phyloP scores from a whole-genome alignment of 2,797 vertebrate species.

The Pangasius djambal region DNA sequence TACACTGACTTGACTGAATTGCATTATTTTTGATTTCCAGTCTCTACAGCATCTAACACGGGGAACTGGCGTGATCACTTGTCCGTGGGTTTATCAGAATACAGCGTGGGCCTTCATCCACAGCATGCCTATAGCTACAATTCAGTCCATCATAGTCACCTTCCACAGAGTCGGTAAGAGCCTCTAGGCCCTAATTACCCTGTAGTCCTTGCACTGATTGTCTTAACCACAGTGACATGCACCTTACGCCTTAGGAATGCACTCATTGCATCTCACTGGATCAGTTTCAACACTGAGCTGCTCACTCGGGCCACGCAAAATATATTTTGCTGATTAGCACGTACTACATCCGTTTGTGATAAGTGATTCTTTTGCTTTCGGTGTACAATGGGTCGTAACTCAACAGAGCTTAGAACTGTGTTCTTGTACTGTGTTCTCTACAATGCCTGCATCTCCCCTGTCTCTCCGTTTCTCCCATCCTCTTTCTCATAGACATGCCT shows the following conservation, averaged over 20 bases:
- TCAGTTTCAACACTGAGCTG: not conserved
- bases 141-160: constrained; percentile 77
- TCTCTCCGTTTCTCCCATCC: constrained; percentile 3
- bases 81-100: constrained; percentile 78
- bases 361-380: not conserved
- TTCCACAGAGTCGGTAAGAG: constrained; percentile 88
- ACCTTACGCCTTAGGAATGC: constrained; percentile 9
- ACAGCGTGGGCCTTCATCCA: constrained; percentile 71
- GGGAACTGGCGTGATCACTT: constrained; percentile 84
- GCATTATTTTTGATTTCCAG: constrained; percentile 59
- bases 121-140: constrained; percentile 81
- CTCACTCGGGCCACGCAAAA: not conserved
- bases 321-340: not conserved
- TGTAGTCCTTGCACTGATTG: constrained; percentile 67
- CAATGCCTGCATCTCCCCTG: constrained; percentile 18
- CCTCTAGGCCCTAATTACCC: constrained; percentile 55
- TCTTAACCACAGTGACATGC: constrained; percentile 61
- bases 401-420: constrained; percentile 5
- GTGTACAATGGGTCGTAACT: constrained; percentile 2
- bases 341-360: not conserved
- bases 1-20: not conserved
- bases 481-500: constrained; percentile 50
- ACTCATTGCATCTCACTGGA: not conserved
- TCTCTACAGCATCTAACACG: constrained; percentile 78
- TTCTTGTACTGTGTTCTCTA: constrained; percentile 40